Conservation (phyloP, 2,888 invertebrate species). For the Idaea dimidiata region DNA sequence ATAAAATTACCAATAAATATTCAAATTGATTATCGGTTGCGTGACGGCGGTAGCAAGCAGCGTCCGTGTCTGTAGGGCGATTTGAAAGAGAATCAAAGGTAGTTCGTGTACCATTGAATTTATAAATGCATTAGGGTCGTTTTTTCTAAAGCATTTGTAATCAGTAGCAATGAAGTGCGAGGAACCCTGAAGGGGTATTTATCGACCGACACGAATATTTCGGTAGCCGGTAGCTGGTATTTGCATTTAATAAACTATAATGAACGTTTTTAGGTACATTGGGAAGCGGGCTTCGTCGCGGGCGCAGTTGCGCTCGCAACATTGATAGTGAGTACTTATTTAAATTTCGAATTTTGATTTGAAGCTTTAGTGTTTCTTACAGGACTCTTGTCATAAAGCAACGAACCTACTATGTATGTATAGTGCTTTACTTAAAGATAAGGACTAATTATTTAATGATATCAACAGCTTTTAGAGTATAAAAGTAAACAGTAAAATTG, state of each 20-base stretch:
- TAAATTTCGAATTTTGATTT: not conserved
- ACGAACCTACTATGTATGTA: no score
- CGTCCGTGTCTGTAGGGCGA: constrained; percentile 56
- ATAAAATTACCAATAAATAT: constrained; percentile 35
- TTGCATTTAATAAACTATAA: constrained; percentile 26
- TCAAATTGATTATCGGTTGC: constrained; percentile 47
- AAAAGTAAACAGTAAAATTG: no score
- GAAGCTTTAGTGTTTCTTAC: not conserved
- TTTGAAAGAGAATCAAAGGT: constrained; percentile 20
- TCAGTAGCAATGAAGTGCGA: constrained; percentile 30
- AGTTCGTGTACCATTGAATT: constrained; percentile 18
- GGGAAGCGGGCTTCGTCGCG: constrained; percentile 12
- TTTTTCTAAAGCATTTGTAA: constrained; percentile 22
- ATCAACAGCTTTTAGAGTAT: no score
- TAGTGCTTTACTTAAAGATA: no score
- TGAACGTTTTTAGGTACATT: constrained; percentile 17
- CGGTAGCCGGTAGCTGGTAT: constrained; percentile 26
- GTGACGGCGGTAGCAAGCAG: constrained; percentile 66
- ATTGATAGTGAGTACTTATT: not conserved
- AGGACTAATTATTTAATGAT: no score
- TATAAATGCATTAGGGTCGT: constrained; percentile 15
- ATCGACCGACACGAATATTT: constrained; percentile 25
- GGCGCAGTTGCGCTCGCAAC: constrained; percentile 13
- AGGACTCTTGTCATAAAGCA: no score
- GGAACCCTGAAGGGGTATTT: constrained; percentile 43